Conservation (phyloP, 2,888 invertebrate species). For the Bruchidius siliquastri region DNA sequence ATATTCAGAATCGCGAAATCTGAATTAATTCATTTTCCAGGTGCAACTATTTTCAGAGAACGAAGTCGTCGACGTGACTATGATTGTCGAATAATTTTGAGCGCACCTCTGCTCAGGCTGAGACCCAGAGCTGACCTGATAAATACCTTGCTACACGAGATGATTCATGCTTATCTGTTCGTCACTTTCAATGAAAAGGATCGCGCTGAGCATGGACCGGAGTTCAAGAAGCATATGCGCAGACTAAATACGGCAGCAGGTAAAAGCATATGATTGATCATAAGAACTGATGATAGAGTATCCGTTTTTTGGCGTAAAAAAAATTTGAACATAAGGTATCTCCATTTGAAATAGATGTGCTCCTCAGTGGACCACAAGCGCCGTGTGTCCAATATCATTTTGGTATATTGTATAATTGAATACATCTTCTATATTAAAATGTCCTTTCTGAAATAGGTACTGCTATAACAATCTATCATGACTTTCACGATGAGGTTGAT, state of each 20-base stretch:
- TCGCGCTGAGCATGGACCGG: slow-evolving; percentile 91
- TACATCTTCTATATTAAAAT: not conserved
- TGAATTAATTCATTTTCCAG: too few relatives aligned
- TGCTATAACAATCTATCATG: slow-evolving; percentile 72
- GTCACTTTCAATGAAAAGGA: slow-evolving; percentile 79
- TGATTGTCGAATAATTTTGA: slow-evolving; percentile 78
- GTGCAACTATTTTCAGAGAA: not conserved
- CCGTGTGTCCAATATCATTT: too few relatives aligned
- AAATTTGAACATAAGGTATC: too few relatives aligned
- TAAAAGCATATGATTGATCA: too few relatives aligned
- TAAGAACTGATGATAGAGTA: too few relatives aligned
- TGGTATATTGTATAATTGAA: not conserved
- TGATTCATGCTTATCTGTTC: slow-evolving; percentile 98
- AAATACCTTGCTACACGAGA: slow-evolving; percentile 98
- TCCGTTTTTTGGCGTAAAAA: too few relatives aligned
- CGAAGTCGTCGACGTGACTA: slow-evolving; percentile 62
- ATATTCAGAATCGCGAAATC: too few relatives aligned
- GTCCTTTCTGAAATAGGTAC: slow-evolving; percentile 31
- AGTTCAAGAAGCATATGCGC: slow-evolving; percentile 89
- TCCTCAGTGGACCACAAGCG: too few relatives aligned
- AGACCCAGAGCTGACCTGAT: slow-evolving; percentile 91
- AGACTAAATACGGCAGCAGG: slow-evolving; percentile 85
- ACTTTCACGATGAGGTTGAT: slow-evolving; percentile 89
- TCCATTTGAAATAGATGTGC: too few relatives aligned
- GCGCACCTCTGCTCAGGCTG: slow-evolving; percentile 86